A percentile compares a stretch with the other conserved stretches of the same genome.
Conservation (phyloP, 92 coral and sea anemone species). For the Porites divaricata region DNA sequence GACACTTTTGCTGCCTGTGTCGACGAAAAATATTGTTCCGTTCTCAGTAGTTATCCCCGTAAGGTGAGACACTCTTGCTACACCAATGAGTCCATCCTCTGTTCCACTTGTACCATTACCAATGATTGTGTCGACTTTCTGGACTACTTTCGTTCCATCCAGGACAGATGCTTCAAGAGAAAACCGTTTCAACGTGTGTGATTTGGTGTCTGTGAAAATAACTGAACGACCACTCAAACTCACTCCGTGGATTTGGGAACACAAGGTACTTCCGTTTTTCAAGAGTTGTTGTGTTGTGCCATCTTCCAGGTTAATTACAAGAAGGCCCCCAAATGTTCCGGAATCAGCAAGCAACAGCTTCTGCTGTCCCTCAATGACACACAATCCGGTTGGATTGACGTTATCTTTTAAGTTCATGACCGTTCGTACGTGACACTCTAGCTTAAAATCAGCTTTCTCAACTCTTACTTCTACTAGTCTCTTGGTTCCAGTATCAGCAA, state of each 20-base stretch:
- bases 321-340: conserved; percentile 46
- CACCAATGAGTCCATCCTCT: conserved; percentile 22
- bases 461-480: conserved; percentile 44
- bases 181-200: conserved; percentile 35
- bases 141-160: neutral
- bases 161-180: too few relatives aligned
- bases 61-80: conserved; percentile 19
- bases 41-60: conserved; percentile 11
- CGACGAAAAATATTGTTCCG: conserved; percentile 23
- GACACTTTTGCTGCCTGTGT: conserved; percentile 41
- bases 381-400: conserved; percentile 45
- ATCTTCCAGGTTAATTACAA: conserved; percentile 49
- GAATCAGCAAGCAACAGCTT: conserved; percentile 50
- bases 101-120: conserved; percentile 27
- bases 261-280: conserved; percentile 35
- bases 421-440: conserved; percentile 39
- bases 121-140: conserved; percentile 27
- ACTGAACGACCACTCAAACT: conserved; percentile 35
- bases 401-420: conserved; percentile 45
- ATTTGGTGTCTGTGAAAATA: conserved; percentile 45
- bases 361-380: conserved; percentile 41
- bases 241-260: conserved; percentile 52
- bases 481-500: conserved; percentile 46
- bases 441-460: conserved; percentile 45
- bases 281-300: conserved; percentile 52